Evolutionary conservation across 2,797 vertebrate genomes (phyloP).

Genomic region (Adrianichthys oophorus): DNA sequence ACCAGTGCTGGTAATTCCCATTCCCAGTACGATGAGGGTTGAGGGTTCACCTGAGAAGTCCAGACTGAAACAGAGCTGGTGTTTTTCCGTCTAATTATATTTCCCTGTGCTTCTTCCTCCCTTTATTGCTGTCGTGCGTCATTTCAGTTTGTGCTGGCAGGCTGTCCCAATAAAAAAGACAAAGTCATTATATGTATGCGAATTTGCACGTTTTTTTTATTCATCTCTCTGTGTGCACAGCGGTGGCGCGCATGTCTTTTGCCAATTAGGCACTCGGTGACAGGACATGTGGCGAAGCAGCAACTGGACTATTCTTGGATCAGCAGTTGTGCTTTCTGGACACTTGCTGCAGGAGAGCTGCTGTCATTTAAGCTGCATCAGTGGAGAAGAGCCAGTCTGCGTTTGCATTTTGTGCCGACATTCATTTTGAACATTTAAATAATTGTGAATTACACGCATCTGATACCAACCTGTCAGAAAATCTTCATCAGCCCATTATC

Average conservation of each 20-base stretch:
- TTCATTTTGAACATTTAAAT: no score
- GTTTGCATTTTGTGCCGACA: no score
- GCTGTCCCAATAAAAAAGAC: slow-evolving; percentile 27
- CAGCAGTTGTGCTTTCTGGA: slow-evolving; percentile 63
- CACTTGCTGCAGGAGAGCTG: no score
- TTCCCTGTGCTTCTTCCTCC: slow-evolving; percentile 54
- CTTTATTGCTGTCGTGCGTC: slow-evolving; percentile 37
- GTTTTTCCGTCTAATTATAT: slow-evolving; percentile 75
- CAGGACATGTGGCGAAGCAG: slow-evolving; percentile 76
- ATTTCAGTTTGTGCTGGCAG: slow-evolving; percentile 31
- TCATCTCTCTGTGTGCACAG: slow-evolving; percentile 54
- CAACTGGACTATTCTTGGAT: slow-evolving; percentile 73
- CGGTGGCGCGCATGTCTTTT: slow-evolving; percentile 63
- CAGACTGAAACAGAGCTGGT: slow-evolving; percentile 63
- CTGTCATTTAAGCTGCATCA: no score
- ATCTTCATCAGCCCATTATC: no score
- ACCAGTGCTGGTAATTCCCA: slow-evolving; percentile 60
- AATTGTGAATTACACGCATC: no score
- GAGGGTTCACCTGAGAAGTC: slow-evolving; percentile 54
- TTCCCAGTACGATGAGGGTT: slow-evolving; percentile 56
- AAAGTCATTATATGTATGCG: slow-evolving; percentile 8
- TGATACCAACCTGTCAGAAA: no score
- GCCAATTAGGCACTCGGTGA: slow-evolving; percentile 79
- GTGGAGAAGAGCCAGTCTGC: no score
- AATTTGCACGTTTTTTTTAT: slow-evolving; percentile 35